phyloP scores from a whole-genome alignment of 1,140 invertebrate species.

The Drosophila gunungcola region DNA sequence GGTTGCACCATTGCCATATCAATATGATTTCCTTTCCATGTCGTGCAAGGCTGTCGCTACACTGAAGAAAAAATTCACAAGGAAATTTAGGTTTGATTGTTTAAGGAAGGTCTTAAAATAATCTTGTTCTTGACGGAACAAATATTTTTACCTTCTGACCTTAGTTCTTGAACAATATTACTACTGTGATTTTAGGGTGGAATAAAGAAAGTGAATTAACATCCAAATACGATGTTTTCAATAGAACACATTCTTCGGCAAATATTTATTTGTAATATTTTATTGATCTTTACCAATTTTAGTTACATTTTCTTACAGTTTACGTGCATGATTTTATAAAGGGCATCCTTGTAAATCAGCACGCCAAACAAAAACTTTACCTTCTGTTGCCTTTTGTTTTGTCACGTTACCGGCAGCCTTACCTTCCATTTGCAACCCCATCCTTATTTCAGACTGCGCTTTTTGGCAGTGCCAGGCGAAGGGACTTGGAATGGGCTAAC shows the following conservation, averaged over 20 bases:
- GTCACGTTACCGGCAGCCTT: conserved; percentile 36
- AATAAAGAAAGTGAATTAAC: no score
- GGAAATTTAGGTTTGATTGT: neutral
- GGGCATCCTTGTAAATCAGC: conserved; percentile 53
- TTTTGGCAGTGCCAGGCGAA: conserved; percentile 45
- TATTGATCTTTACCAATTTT: no score
- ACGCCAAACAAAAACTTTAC: conserved; percentile 54
- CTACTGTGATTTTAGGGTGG: no score
- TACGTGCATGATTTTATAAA: conserved; percentile 19
- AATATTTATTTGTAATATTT: no score
- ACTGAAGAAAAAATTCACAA: conserved; percentile 4
- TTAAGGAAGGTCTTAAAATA: no score
- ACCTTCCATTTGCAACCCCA: conserved; percentile 1
- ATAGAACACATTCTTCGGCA: no score
- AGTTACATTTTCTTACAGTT: neutral
- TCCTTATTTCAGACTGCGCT: conserved; percentile 39
- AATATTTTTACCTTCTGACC: neutral
- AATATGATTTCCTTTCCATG: conserved; percentile 55
- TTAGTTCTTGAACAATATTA: no score
- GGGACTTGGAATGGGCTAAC: conserved; percentile 31
- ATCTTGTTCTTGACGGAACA: neutral
- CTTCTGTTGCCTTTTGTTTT: conserved; percentile 45
- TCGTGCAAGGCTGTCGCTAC: conserved; percentile 40
- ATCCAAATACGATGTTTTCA: no score
- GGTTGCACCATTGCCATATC: conserved; percentile 46